These are phyloP conservation scores for Apus apus DNA, from an alignment of 2,113 vertebrate species.

Conservation along the genomic window DNA sequence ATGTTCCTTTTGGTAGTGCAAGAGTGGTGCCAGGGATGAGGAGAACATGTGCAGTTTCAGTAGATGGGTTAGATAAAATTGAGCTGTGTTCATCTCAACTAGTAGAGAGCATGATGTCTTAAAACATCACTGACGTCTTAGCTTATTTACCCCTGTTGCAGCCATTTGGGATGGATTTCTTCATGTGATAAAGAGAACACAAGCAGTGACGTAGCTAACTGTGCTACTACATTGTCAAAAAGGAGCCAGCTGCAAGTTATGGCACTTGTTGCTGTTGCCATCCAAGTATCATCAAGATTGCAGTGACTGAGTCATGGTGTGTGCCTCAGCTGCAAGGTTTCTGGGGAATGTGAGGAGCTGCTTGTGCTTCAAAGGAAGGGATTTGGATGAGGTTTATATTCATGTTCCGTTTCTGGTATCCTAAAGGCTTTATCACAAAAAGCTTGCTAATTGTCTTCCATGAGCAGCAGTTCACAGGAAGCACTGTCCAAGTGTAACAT, in stretches of 20 bases:
- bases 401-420: background rate
- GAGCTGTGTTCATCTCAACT: background rate
- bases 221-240: background rate
- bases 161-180: background rate
- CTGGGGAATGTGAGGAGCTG: background rate
- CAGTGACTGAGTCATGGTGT: background rate
- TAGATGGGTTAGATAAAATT: background rate
- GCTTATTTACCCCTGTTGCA: background rate
- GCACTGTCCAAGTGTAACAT: accelerated
- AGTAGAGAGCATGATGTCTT: background rate
- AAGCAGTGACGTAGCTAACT: background rate
- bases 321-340: background rate
- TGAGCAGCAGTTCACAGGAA: background rate
- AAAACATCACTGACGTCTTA: background rate
- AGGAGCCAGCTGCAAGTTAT: background rate
- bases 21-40: background rate
- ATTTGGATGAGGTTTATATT: background rate
- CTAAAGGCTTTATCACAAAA: background rate
- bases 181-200: background rate
- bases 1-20: background rate
- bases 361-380: background rate
- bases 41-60: background rate
- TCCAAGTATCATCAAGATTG: background rate
- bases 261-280: background rate
- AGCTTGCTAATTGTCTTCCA: background rate